Evolutionary conservation across 2,797 vertebrate species (phyloP).

Genomic region (Crocodylus rhombifer): DNA sequence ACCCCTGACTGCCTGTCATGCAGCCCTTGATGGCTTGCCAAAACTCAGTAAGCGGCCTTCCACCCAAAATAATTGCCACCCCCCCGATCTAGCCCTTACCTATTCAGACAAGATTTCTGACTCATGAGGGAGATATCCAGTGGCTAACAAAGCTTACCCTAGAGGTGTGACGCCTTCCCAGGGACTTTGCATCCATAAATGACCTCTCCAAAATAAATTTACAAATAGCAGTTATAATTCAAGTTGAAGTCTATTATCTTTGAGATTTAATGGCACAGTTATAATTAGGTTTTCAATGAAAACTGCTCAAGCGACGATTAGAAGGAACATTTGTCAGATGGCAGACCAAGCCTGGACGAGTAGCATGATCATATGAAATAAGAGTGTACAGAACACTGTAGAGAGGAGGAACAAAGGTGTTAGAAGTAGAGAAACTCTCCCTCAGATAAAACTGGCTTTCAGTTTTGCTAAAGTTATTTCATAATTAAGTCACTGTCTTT

Average conservation of each 20-base stretch:
- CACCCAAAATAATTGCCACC: too few relatives aligned
- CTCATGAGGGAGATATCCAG: background rate
- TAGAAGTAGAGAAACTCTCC: background rate
- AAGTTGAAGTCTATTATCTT: background rate
- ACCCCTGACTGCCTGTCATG: too few relatives aligned
- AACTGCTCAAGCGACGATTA: background rate
- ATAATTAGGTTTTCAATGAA: background rate
- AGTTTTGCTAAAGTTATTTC: background rate
- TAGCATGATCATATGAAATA: background rate
- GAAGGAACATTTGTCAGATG: background rate
- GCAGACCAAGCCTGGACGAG: background rate
- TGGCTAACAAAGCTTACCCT: background rate
- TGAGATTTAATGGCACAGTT: background rate
- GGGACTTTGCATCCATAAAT: background rate
- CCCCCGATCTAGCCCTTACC: too few relatives aligned
- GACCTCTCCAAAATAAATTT: rapidly evolving
- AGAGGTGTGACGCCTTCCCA: background rate
- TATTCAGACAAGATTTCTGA: background rate
- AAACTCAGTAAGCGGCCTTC: too few relatives aligned
- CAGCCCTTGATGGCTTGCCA: too few relatives aligned
- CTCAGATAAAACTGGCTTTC: background rate
- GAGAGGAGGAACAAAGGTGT: background rate
- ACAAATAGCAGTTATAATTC: background rate
- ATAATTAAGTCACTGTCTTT: background rate
- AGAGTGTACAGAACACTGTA: background rate